Evolutionary conservation across 2,113 vertebrate genomes (phyloP).

Genomic region (Poecilia latipinna): DNA sequence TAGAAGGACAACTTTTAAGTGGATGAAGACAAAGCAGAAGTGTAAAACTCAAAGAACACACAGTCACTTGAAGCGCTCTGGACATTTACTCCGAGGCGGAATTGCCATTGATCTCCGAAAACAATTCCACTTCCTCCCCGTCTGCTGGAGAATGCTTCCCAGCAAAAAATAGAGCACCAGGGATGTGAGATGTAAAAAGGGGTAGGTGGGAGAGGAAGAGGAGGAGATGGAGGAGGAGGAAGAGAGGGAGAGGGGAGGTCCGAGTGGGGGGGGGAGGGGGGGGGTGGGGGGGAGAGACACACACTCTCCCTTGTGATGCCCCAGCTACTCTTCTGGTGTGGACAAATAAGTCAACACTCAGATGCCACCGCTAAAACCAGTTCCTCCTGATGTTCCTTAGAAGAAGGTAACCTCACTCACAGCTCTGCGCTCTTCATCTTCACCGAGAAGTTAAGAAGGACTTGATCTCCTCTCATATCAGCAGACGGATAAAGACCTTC

Average conservation of each 20-base stretch:
- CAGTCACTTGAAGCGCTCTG: slow-evolving; percentile 40
- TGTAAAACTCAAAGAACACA: slow-evolving; percentile 11
- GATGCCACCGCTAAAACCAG: background rate
- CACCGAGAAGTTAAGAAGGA: slow-evolving; percentile 31
- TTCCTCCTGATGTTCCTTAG: slow-evolving; percentile 9
- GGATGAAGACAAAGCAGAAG: slow-evolving; percentile 11
- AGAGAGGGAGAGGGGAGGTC: slow-evolving; percentile 76
- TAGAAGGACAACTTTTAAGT: background rate
- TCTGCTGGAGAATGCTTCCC: slow-evolving; percentile 86
- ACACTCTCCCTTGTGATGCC: slow-evolving; percentile 80
- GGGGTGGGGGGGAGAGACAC: slow-evolving; percentile 24
- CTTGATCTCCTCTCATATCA: background rate
- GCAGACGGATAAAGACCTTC: slow-evolving; percentile 4
- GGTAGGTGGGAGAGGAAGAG: slow-evolving; percentile 72
- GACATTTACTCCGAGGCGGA: slow-evolving; percentile 62
- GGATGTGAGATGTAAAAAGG: slow-evolving; percentile 79
- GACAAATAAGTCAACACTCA: slow-evolving; percentile 51
- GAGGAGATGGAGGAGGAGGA: slow-evolving; percentile 76
- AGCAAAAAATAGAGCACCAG: slow-evolving; percentile 85
- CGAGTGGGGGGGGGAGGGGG: background rate
- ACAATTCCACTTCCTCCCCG: slow-evolving; percentile 96
- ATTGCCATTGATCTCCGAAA: slow-evolving; percentile 87
- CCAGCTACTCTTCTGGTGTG: slow-evolving; percentile 77
- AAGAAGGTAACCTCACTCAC: slow-evolving; percentile 1
- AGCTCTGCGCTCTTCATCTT: slow-evolving; percentile 17